Percentiles rank a stretch among this genome's conserved stretches.
phyloP scores from a whole-genome alignment of 2,113 vertebrate species.

The Cathartes aura region DNA sequence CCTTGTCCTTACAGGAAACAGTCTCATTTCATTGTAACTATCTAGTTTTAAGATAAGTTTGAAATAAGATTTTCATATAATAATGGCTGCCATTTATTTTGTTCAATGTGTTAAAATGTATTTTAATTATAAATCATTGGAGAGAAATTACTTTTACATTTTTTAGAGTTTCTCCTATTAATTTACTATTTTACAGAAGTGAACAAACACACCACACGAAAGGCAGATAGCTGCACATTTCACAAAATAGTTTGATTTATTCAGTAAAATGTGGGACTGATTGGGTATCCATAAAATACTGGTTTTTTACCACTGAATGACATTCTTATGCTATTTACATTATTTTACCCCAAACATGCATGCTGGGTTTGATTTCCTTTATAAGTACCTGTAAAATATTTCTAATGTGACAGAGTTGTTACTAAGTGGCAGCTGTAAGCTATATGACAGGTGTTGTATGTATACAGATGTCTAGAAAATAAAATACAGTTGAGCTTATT shows the following conservation, averaged over 20 bases:
- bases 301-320: background rate
- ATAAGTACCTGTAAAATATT: background rate
- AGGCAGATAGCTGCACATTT: background rate
- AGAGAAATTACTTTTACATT: background rate
- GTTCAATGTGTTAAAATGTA: background rate
- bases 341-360: background rate
- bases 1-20: background rate
- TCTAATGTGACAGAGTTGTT: constrained; percentile 40
- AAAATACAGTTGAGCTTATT: constrained; percentile 11
- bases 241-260: background rate
- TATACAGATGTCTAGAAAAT: constrained; percentile 19
- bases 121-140: background rate
- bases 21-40: background rate
- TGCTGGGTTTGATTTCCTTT: background rate
- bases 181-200: background rate
- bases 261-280: background rate
- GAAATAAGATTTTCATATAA: background rate
- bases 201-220: background rate
- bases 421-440: constrained; percentile 13
- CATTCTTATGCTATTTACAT: background rate
- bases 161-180: background rate
- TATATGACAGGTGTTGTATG: background rate
- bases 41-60: background rate
- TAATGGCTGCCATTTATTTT: background rate
- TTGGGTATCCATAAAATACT: background rate